Evolutionary conservation across 2,113 vertebrate genomes (phyloP).

Genomic region (Prolemur simus): DNA sequence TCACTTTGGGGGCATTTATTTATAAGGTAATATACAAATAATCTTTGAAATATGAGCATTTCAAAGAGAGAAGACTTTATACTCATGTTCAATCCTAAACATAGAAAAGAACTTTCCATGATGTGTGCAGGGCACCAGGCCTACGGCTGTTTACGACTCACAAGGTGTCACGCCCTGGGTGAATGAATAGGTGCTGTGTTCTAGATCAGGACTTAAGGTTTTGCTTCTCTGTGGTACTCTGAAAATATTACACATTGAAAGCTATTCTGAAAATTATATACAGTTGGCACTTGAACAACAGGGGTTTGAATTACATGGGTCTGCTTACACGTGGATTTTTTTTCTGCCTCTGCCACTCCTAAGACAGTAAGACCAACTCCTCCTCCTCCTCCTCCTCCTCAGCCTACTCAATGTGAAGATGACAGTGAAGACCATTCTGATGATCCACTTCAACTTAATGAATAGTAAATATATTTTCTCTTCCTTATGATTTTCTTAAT

Average conservation of each 20-base stretch:
- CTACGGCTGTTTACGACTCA: rapidly evolving
- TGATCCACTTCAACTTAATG: not conserved
- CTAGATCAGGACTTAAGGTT: not conserved
- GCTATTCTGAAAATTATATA: not conserved
- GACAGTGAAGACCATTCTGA: not conserved
- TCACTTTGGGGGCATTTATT: not conserved
- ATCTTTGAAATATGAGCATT: not conserved
- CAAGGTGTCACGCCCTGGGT: rapidly evolving
- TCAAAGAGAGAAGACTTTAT: not conserved
- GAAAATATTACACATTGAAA: not conserved
- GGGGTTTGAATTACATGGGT: not conserved
- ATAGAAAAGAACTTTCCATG: not conserved
- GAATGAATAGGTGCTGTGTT: no score
- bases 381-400: not conserved
- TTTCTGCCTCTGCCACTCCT: not conserved
- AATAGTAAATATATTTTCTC: not conserved
- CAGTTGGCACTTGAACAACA: not conserved
- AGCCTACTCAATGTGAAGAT: not conserved
- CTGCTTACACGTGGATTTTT: not conserved
- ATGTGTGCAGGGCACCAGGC: not conserved
- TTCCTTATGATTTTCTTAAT: no score
- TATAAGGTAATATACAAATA: not conserved
- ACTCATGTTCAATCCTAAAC: not conserved
- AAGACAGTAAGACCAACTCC: not conserved
- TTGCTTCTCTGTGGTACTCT: not conserved